A percentile compares a stretch with the other conserved stretches of the same genome.
These are phyloP conservation scores for Threskiornis aethiopicus DNA, from an alignment of 2,797 vertebrate genomes.

Conservation along the genomic window DNA sequence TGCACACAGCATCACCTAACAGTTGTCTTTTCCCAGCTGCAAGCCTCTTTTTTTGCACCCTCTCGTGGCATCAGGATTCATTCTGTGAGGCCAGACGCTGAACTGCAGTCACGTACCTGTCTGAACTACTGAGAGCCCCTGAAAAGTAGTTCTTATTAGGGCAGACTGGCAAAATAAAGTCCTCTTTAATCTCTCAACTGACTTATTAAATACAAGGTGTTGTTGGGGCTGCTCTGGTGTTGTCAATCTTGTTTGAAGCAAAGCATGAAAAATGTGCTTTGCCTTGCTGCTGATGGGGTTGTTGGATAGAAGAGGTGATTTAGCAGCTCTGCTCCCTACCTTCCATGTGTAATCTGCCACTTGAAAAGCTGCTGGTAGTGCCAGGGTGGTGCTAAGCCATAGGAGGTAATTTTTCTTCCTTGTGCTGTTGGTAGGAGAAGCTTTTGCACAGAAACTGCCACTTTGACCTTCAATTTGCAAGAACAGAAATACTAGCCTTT, in stretches of 20 bases:
- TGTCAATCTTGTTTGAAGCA: background rate
- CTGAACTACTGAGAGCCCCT: background rate
- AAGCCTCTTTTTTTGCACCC: background rate
- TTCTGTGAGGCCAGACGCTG: background rate
- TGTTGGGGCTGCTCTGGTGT: background rate
- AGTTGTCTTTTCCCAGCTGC: background rate
- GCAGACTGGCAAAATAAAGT: background rate
- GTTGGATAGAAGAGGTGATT: background rate
- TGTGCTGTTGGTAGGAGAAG: background rate
- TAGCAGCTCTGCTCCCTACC: background rate
- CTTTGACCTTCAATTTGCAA: background rate
- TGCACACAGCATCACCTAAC: background rate
- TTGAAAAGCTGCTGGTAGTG: slow-evolving; percentile 6
- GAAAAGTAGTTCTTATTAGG: background rate
- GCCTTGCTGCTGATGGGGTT: background rate
- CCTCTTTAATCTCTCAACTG: background rate
- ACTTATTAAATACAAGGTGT: background rate
- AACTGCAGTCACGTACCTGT: background rate
- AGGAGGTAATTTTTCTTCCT: background rate
- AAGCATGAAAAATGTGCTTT: background rate
- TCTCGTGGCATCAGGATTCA: background rate
- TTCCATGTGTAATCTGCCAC: background rate
- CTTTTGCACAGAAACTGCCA: background rate
- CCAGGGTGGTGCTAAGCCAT: background rate
- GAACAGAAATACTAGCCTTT: background rate